Percentiles rank a stretch among this genome's conserved stretches.
Evolutionary conservation across 2,888 invertebrate species (phyloP).

Genomic region (Terebella lapidaria): DNA sequence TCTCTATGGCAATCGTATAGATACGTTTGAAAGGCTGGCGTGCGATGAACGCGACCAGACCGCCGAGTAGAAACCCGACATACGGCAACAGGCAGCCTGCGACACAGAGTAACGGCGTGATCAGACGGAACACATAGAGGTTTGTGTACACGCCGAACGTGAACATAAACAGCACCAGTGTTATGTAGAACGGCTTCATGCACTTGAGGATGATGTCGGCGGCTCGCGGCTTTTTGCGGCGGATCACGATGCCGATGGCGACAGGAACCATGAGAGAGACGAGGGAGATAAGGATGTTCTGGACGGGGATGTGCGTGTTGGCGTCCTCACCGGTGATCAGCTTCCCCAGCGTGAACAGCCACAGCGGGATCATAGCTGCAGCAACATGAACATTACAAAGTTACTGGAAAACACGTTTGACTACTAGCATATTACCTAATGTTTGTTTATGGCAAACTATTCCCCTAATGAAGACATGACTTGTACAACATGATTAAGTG

Average conservation of each 20-base stretch:
- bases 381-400: conserved; percentile 16
- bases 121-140: conserved; percentile 78
- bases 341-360: conserved; percentile 56
- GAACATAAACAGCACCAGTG: conserved; percentile 53
- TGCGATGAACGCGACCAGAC: conserved; percentile 30
- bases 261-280: conserved; percentile 54
- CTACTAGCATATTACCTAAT: too few species aligned
- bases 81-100: conserved; percentile 44
- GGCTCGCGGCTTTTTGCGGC: conserved; percentile 34
- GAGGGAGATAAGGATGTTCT: conserved; percentile 53
- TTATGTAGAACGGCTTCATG: conserved; percentile 52
- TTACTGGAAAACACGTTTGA: too few species aligned
- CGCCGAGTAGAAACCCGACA: conserved; percentile 41
- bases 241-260: conserved; percentile 53
- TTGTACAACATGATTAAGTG: too few species aligned
- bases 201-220: conserved; percentile 47
- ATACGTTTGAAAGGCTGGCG: conserved; percentile 35
- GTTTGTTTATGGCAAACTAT: too few species aligned
- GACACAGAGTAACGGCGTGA: conserved; percentile 58
- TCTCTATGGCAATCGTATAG: conserved; percentile 78
- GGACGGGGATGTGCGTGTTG: conserved; percentile 50
- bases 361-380: conserved; percentile 57
- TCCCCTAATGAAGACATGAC: too few species aligned
- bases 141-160: conserved; percentile 64
- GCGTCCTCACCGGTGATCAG: conserved; percentile 29